Evolutionary conservation across 2,797 vertebrate genomes (phyloP).

Genomic region (Crenuchus spilurus): DNA sequence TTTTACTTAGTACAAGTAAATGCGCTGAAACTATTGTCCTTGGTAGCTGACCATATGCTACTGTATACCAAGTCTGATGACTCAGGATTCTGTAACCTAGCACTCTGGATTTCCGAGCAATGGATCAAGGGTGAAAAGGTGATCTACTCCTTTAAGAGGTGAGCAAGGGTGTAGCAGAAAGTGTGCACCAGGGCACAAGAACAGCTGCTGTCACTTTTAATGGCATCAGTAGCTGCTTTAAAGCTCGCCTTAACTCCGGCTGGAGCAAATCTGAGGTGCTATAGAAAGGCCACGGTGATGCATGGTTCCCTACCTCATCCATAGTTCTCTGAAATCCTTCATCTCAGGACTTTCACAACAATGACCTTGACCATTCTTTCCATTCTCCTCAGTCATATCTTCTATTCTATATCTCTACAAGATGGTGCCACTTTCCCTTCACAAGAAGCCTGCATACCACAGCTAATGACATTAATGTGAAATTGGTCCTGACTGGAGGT

Average conservation of each 20-base stretch:
- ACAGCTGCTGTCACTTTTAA: conserved; percentile 78
- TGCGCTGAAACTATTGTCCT: background rate
- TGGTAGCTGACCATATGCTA: too few species aligned
- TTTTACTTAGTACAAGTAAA: too few species aligned
- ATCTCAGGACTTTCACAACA: conserved; percentile 6
- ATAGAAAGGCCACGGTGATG: background rate
- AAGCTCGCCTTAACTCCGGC: conserved; percentile 25
- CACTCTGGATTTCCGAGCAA: background rate
- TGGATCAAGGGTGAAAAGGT: background rate
- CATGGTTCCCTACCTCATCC: background rate
- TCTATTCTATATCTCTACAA: conserved; percentile 4
- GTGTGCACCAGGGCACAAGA: conserved; percentile 64
- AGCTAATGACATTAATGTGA: conserved; percentile 45
- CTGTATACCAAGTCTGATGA: too few species aligned
- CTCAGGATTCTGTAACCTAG: too few species aligned
- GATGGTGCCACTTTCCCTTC: background rate
- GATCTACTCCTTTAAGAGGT: conserved; percentile 71
- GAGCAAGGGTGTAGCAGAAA: conserved; percentile 62
- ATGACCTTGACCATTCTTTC: conserved; percentile 23
- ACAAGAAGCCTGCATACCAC: conserved; percentile 31
- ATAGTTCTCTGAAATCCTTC: conserved; percentile 9
- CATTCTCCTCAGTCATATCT: background rate
- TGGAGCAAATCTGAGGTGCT: conserved; percentile 10
- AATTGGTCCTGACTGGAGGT: conserved; percentile 40
- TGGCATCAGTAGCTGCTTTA: conserved; percentile 69